Base-by-base conservation (phyloP, 2,797 vertebrate species). In the Chromobotia macracanthus region DNA sequence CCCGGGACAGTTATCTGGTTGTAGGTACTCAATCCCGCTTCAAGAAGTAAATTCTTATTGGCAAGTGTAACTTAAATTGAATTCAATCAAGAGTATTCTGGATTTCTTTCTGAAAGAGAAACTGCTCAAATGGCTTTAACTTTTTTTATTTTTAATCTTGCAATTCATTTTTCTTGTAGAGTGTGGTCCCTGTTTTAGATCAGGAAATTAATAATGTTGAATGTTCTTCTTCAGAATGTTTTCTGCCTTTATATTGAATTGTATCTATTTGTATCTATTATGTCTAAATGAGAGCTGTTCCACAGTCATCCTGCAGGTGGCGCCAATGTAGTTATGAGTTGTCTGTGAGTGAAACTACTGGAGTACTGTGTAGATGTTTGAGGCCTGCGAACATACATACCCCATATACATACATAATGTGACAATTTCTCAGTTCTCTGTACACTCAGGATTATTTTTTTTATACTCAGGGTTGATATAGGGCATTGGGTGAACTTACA, bases 1-100 rank as follows among this genome's bases (percentile, higher is more conserved):
- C 94, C 55, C 93, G 96, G 68, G 97, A 97, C 89, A 96, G 94
- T 87, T 99, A 99, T 69, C 91, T 99, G 93, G 96, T 97, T 81
- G 96, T 99, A 18, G 95, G 96, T n/a, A 95, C 95, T 75, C 94
- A 95, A 84, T 95, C 94, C 80, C 86, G 93, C 75, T 84, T 91
- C 73, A 98, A 95, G 89, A 98, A 95, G 87, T 82, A 69, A 58
- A 44, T 58, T 18, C 21, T 46, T 11, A 23, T 44, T 46, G 9
- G 48, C 46, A n/a, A 12, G 25, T n/a, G 19, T 16, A 38, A 23
- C 28, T 21, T 35, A 23, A 19, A 21, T 60, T 41, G 48, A 53
- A 55, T 28, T 56, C 51, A 72, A 63, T 77, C 18, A 75, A 53
- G 56, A 63, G 60, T 25, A 13, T 4, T 56, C 50, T 72, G 12